Conservation (phyloP, 2,797 vertebrate genomes). For the Ceyx erithaca region DNA sequence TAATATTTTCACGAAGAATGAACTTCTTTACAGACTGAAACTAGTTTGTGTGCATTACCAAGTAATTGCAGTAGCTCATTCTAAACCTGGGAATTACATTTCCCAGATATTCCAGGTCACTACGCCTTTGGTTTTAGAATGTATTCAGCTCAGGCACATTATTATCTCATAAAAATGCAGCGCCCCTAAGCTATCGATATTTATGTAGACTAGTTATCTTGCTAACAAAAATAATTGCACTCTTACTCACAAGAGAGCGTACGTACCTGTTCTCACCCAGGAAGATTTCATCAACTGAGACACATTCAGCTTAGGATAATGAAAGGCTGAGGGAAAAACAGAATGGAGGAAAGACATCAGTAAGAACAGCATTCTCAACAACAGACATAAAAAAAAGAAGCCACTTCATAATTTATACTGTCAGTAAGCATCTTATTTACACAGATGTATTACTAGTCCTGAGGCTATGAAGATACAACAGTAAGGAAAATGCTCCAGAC, state of each 20-base stretch:
- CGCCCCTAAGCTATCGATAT: not conserved
- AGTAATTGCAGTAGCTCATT: not conserved
- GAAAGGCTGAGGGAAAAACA: constrained; percentile 79
- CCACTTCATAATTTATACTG: constrained; percentile 45
- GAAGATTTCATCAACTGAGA: constrained; percentile 90
- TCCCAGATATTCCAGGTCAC: constrained; percentile 15
- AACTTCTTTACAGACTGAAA: not conserved
- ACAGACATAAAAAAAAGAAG: not conserved
- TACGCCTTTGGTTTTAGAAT: not conserved
- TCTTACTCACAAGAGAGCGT: not conserved
- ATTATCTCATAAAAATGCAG: constrained; percentile 9
- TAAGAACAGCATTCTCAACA: constrained; percentile 17
- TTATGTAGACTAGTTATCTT: not conserved
- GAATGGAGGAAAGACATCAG: not conserved
- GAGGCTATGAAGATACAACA: not conserved
- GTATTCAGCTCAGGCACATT: not conserved
- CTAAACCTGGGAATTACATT: not conserved
- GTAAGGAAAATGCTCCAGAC: not conserved
- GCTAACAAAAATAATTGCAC: constrained; percentile 3
- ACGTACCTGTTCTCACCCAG: constrained; percentile 94
- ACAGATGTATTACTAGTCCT: constrained; percentile 10
- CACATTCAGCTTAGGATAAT: constrained; percentile 93
- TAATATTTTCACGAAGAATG: not conserved
- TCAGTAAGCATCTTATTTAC: constrained; percentile 47
- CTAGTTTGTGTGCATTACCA: not conserved